Percentiles rank a stretch among this genome's conserved stretches.
These are phyloP conservation scores for Coregonus clupeaformis DNA, from an alignment of 2,113 vertebrate genomes.

Conservation along the genomic window DNA sequence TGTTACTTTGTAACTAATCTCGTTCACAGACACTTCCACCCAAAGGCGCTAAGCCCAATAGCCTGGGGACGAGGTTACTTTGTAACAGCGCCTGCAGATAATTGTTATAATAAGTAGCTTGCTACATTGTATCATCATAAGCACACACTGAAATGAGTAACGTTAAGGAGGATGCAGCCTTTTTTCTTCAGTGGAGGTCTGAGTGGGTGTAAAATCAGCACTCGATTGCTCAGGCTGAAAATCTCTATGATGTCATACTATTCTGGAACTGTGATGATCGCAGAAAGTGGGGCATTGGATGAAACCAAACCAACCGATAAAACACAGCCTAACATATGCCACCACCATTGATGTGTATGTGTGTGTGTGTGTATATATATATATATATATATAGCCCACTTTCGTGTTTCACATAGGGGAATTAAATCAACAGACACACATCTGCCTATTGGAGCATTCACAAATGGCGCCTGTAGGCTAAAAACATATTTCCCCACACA, in stretches of 20 bases:
- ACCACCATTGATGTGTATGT: neutral
- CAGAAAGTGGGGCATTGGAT: conserved; percentile 51
- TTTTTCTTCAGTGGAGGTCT: conserved; percentile 67
- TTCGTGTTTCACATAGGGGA: neutral
- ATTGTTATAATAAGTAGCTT: neutral
- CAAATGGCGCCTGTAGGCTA: neutral
- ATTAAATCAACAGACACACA: neutral
- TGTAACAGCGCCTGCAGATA: neutral
- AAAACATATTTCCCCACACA: conserved; percentile 5
- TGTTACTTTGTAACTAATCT: neutral
- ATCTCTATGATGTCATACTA: conserved; percentile 68
- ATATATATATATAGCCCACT: no score
- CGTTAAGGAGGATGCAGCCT: conserved; percentile 41
- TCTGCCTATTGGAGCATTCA: neutral
- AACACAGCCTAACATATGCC: conserved; percentile 23
- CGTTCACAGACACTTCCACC: no score
- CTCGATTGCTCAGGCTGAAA: conserved; percentile 18
- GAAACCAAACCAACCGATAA: conserved; percentile 24
- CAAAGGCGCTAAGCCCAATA: no score
- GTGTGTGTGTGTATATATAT: no score
- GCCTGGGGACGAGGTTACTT: neutral
- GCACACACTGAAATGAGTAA: conserved; percentile 18
- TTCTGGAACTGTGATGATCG: conserved; percentile 51
- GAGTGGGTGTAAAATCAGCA: conserved; percentile 45
- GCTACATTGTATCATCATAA: neutral